Evolutionary conservation across 2,888 invertebrate genomes (phyloP), one percentile per base, ranked within the genome.

Genomic region (Cerceris rybyensis): DNA sequence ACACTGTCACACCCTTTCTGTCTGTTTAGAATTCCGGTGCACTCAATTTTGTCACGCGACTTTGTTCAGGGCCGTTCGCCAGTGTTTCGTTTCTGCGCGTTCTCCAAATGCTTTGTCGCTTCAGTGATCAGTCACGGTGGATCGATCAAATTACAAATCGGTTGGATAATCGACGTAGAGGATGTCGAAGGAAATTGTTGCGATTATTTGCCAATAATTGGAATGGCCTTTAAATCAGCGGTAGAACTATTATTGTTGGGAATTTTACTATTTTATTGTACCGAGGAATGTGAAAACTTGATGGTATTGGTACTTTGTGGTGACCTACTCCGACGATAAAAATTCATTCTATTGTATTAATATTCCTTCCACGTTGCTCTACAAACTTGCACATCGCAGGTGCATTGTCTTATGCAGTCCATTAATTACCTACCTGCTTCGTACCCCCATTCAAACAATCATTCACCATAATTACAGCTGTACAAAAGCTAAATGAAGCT

Each of bases 31-130:
- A 59, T 49, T 67, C 58, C 49, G 69, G 54, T 55, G 79, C 76
- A 80, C 82, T 46, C 28, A 28, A 28, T 28, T n/a, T 68, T 72
- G 74, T 82, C 82, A 75, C 70, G 78, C 74, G 74, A 78, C 28
- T 28, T 28, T 70, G 74, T 66, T 77, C n/a, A 58, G 64, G 75
- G 63, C 72, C 82, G 52, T 63, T 49, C 71, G 28, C 72, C 60
- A 61, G 54, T 60, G 60, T 75, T 67, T 60, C 67, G 65, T 70
- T 17, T 52, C 57, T 16, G 7, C 41, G 16, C 50, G 65, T 55
- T 75, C 41, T 55, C 28, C 9, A 13, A 6, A 41, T 55, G 75
- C 75, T 80, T 77, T 57, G 59, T 55, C 75, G 76, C 78, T 67
- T 78, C 66, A n/a, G 52, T 64, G 64, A 9, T 61, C 39, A 57